A percentile compares a stretch with the other conserved stretches of the same genome.
Evolutionary conservation across 1,140 invertebrate species (phyloP).

Genomic region (Orussus abietinus): DNA sequence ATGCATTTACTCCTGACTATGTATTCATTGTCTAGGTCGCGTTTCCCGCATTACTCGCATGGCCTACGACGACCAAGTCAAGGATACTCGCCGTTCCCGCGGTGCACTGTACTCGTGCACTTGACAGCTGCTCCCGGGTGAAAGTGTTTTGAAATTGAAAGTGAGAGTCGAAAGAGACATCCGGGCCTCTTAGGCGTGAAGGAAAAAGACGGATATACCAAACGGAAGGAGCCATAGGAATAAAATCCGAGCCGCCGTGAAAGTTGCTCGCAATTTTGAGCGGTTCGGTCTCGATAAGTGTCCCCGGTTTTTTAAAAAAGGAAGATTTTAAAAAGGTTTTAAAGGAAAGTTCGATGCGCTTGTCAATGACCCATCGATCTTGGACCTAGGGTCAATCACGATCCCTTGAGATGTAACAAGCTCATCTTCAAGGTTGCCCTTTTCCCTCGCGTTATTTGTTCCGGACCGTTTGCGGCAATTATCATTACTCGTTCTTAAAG

Average conservation of each 20-base stretch:
- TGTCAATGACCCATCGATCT: slow-evolving; percentile 2
- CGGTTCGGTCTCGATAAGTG: slow-evolving; percentile 12
- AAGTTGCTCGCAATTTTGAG: slow-evolving; percentile 9
- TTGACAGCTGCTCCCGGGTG: slow-evolving; percentile 4
- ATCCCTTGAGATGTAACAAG: no score
- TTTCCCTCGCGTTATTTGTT: no score
- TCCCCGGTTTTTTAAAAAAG: no score
- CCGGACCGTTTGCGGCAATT: slow-evolving; percentile 13
- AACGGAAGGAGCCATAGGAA: neutral
- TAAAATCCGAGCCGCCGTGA: neutral
- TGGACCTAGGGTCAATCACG: no score
- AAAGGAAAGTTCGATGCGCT: no score
- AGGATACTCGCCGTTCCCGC: neutral
- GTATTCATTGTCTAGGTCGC: no score
- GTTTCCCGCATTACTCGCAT: no score
- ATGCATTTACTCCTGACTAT: no score
- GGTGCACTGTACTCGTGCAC: neutral
- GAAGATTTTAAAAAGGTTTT: no score
- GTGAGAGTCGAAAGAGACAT: slow-evolving; percentile 10
- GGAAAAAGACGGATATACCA: neutral
- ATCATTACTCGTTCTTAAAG: no score
- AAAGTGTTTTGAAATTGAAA: slow-evolving; percentile 15
- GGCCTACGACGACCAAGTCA: no score
- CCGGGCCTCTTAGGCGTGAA: neutral
- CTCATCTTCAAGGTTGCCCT: no score